Conservation (phyloP, 2,888 invertebrate species). For the Phengaris arion region DNA sequence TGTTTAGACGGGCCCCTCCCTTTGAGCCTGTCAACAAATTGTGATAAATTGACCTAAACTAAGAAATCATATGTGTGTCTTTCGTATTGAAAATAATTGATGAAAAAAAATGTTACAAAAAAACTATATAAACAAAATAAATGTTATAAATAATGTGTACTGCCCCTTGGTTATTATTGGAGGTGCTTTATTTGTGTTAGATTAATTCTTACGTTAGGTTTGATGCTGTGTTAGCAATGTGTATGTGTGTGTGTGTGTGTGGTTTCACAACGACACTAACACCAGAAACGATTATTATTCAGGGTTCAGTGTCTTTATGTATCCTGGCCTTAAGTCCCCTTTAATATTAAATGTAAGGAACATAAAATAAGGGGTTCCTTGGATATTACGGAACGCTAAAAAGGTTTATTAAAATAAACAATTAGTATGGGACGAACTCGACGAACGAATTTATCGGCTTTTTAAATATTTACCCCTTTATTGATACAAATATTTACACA, state of each 20-base stretch:
- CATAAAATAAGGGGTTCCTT: too few relatives aligned
- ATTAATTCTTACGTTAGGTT: slow-evolving; percentile 37
- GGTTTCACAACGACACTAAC: neutral
- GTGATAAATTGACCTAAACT: slow-evolving; percentile 68
- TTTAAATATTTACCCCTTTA: neutral
- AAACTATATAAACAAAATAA: slow-evolving; percentile 50
- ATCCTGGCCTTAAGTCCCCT: neutral
- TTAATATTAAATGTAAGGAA: neutral
- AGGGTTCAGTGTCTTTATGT: neutral
- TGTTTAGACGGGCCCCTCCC: slow-evolving; percentile 9
- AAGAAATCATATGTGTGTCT: slow-evolving; percentile 69
- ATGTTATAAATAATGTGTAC: slow-evolving; percentile 45
- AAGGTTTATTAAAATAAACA: neutral
- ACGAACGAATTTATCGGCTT: neutral
- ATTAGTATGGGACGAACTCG: neutral
- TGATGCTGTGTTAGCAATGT: neutral
- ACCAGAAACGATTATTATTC: neutral
- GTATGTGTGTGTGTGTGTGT: too few relatives aligned
- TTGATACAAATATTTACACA: too few relatives aligned
- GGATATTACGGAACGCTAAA: neutral
- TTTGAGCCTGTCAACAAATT: slow-evolving; percentile 44
- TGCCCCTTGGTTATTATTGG: slow-evolving; percentile 47
- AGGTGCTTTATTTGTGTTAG: slow-evolving; percentile 59
- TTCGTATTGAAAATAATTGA: slow-evolving; percentile 62
- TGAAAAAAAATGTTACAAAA: slow-evolving; percentile 59